These are phyloP conservation scores for Drosophila borealis DNA, from an alignment of 2,888 invertebrate species.

Conservation along the genomic window DNA sequence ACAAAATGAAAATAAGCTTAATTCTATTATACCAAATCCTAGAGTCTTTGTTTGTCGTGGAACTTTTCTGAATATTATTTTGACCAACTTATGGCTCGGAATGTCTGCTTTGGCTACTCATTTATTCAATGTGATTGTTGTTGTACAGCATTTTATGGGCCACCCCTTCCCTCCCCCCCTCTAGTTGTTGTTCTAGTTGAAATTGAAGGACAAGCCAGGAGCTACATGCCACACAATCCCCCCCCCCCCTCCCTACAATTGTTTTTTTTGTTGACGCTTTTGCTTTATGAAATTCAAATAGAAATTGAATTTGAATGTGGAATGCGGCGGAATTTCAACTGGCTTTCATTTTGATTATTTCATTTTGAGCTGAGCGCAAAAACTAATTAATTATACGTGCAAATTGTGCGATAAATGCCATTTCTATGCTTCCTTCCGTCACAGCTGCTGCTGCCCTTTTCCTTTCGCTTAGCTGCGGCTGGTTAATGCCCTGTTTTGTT, in stretches of 20 bases:
- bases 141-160: conserved; percentile 45
- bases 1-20: too few relatives aligned
- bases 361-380: conserved; percentile 47
- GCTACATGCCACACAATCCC: background rate
- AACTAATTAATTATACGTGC: conserved; percentile 79
- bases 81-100: conserved; percentile 31
- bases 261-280: conserved; percentile 36
- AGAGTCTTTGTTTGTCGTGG: conserved; percentile 37
- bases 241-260: conserved; percentile 4
- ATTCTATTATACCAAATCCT: background rate
- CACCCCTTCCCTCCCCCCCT: too few relatives aligned
- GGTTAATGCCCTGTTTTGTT: too few relatives aligned
- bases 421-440: conserved; percentile 36
- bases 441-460: conserved; percentile 2
- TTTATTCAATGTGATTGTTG: conserved; percentile 46
- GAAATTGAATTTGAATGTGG: conserved; percentile 46
- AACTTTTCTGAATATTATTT: background rate
- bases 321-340: conserved; percentile 29
- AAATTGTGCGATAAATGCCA: conserved; percentile 76
- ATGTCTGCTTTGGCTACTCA: conserved; percentile 30
- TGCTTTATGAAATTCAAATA: conserved; percentile 70
- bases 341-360: conserved; percentile 36
- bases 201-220: conserved; percentile 63
- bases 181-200: background rate
- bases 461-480: conserved; percentile 8